phyloP scores from a whole-genome alignment of 2,888 invertebrate species.

The Xylota sylvarum region DNA sequence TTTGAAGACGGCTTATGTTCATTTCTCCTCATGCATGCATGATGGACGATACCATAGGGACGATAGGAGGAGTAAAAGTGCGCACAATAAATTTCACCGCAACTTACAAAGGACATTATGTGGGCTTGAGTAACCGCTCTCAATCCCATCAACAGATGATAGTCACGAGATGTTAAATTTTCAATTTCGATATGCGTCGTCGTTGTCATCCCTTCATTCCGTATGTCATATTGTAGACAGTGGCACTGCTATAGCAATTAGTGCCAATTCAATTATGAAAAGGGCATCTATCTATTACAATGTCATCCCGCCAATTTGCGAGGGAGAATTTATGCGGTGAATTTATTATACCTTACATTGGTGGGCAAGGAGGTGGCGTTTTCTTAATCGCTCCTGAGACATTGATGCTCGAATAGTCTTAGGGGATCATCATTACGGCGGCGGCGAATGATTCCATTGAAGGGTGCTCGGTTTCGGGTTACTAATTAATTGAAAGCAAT shows the following conservation, averaged over 20 bases:
- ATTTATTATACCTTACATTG: background rate
- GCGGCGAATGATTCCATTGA: slow-evolving; percentile 30
- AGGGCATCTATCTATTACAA: slow-evolving; percentile 60
- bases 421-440: slow-evolving; percentile 58
- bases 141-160: slow-evolving; percentile 47
- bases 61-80: background rate
- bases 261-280: slow-evolving; percentile 72
- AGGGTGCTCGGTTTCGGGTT: slow-evolving; percentile 24
- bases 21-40: slow-evolving; percentile 60
- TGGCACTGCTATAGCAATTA: slow-evolving; percentile 59
- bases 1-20: slow-evolving; percentile 65
- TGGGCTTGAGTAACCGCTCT: slow-evolving; percentile 54
- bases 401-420: slow-evolving; percentile 49
- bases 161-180: slow-evolving; percentile 56
- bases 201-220: background rate
- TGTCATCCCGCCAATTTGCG: slow-evolving; percentile 9
- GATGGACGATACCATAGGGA: slow-evolving; percentile 36
- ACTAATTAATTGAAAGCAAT: slow-evolving; percentile 70
- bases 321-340: slow-evolving; percentile 13
- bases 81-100: slow-evolving; percentile 30
- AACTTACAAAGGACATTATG: slow-evolving; percentile 41
- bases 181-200: slow-evolving; percentile 13
- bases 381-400: slow-evolving; percentile 57
- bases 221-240: background rate
- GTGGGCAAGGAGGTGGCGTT: background rate